Conservation (phyloP, 2,888 invertebrate genomes). For the Deroplatys truncata region DNA sequence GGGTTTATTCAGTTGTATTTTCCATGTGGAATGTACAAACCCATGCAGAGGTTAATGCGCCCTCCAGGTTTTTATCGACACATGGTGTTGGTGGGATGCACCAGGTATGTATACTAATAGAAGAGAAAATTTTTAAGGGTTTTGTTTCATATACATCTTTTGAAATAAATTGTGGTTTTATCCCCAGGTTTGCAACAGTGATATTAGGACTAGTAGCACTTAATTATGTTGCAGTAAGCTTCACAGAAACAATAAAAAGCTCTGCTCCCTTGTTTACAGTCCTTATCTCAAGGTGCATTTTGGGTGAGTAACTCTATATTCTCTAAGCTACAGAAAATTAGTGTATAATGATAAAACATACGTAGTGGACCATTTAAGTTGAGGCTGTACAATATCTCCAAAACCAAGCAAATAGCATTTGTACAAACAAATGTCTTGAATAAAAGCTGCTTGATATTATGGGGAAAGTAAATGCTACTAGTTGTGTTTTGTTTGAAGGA, state of each 20-base stretch:
- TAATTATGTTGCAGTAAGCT: constrained; percentile 74
- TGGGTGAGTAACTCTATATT: constrained; percentile 46
- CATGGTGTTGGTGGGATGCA: constrained; percentile 69
- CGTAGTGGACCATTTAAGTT: no score
- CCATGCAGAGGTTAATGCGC: constrained; percentile 52
- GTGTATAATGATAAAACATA: neutral
- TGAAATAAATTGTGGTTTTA: neutral
- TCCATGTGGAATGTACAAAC: constrained; percentile 68
- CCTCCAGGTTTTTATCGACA: constrained; percentile 69
- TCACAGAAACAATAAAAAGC: constrained; percentile 77
- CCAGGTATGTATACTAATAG: constrained; percentile 48
- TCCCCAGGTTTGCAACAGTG: constrained; percentile 62
- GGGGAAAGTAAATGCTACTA: no score
- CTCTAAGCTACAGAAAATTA: neutral
- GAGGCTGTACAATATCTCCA: no score
- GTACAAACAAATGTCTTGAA: no score
- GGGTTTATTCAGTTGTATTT: constrained; percentile 72
- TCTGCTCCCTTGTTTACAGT: constrained; percentile 77
- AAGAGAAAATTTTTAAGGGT: neutral
- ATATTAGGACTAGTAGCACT: constrained; percentile 68
- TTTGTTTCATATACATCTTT: neutral
- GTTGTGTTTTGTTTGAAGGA: no score
- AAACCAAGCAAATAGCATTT: no score
- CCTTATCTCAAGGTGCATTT: constrained; percentile 61
- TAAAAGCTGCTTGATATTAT: no score